These are phyloP conservation scores for Loripinus fragilis DNA, from an alignment of 2,888 invertebrate species.

Conservation along the genomic window DNA sequence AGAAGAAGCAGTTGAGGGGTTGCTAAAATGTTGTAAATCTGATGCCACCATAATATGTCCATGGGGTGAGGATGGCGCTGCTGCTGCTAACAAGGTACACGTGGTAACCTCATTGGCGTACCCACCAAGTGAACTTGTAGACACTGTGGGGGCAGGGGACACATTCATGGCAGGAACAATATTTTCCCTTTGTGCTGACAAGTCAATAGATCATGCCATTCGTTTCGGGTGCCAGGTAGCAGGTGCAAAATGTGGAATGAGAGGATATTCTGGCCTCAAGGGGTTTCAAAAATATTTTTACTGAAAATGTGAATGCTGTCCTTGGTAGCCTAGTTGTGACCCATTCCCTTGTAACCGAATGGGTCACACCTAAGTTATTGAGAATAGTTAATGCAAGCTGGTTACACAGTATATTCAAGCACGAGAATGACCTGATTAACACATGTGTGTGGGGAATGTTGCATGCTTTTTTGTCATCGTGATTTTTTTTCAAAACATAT, in stretches of 20 bases:
- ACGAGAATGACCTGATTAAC: too few species aligned
- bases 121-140: conserved; percentile 85
- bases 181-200: conserved; percentile 84
- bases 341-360: too few species aligned
- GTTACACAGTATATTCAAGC: too few species aligned
- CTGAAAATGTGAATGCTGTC: background rate
- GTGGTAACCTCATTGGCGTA: conserved; percentile 84
- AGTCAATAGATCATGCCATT: conserved; percentile 84
- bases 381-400: too few species aligned
- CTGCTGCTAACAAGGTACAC: conserved; percentile 52
- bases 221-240: conserved; percentile 87
- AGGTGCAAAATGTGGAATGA: conserved; percentile 85
- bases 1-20: conserved; percentile 84
- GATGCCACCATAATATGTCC: conserved; percentile 85
- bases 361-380: too few species aligned
- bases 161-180: conserved; percentile 88
- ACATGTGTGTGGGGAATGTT: too few species aligned
- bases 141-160: conserved; percentile 89
- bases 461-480: too few species aligned
- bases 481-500: too few species aligned
- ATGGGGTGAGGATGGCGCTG: conserved; percentile 87
- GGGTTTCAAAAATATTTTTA: conserved; percentile 9
- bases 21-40: conserved; percentile 82
- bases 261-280: conserved; percentile 67
- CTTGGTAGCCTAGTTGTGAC: too few species aligned